Base-by-base conservation (phyloP, 2,888 invertebrate species). In the Scaptomyza cyrtandrae region DNA sequence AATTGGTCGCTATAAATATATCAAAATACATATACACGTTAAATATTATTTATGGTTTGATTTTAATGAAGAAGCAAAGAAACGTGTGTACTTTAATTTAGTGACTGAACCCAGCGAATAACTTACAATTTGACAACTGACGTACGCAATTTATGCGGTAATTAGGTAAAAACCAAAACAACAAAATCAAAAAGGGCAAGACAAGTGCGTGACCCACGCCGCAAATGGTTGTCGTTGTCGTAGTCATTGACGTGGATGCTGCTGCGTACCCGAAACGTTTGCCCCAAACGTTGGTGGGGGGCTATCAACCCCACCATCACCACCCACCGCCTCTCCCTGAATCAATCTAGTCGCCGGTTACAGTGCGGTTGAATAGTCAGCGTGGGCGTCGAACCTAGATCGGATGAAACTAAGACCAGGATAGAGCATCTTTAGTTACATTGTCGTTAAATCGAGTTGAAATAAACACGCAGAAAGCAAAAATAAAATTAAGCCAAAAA, bases 391-490 rank as follows among this genome's bases (percentile, higher is more conserved):
- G 45, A 27, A 11, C 43, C 35, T 43, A 5, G 7, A 29, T 10
- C 24, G 24, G 24, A 56, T 35, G 45, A 27, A 16, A 9, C 6
- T 19, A 35, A 56, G 39, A 57, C 39, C n/a, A 16, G 37, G 27
- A 58, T 29, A 44, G 55, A 24, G 44, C 53, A 41, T 27, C 54
- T 68, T 49, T 35, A 45, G 39, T 54, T 54, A 16, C 53, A 27
- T 62, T 41, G 13, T 46, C 44, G 67, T 56, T 72, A 67, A 71
- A 65, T 72, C 72, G 81, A 71, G 71, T 67, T 71, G 71, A 83
- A 72, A 60, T 73, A 82, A 80, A 82, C 79, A 86, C 68, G 73
- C 73, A 70, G 41, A 45, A 60, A 54, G 53, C 16, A 54, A 58
- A 41, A 43, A 44, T 37, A 53, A 55, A 46, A 50, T 13, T 9